These are phyloP conservation scores for Trididemnum clinides DNA, from an alignment of 23 tunicate species.

Conservation along the genomic window DNA sequence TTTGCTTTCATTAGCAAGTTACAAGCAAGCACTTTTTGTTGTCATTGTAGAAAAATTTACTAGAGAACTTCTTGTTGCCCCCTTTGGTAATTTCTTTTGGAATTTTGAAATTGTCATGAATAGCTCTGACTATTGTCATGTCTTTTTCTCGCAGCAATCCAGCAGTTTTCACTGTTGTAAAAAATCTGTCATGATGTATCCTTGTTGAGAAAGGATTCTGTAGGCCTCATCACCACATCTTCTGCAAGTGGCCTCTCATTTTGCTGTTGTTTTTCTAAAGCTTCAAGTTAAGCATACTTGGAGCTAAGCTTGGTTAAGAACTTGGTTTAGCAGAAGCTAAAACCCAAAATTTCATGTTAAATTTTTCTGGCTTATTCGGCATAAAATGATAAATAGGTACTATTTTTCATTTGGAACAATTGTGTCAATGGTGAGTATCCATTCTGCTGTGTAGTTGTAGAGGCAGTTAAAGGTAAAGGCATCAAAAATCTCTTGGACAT, in stretches of 20 bases:
- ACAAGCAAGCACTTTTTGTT: not conserved
- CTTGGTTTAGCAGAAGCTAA: no score
- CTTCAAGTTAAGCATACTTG: conserved; percentile 20
- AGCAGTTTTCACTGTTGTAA: conserved; percentile 4
- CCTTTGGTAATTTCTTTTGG: conserved; percentile 14
- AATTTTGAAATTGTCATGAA: not conserved
- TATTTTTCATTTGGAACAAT: conserved; percentile 19
- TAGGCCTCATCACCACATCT: conserved; percentile 19
- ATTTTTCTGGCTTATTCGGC: conserved; percentile 23
- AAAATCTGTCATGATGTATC: conserved; percentile 11
- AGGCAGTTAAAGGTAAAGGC: no score
- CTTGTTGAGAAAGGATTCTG: not conserved
- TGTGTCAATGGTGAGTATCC: conserved; percentile 13
- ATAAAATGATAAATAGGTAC: conserved; percentile 10
- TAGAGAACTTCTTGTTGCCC: not conserved
- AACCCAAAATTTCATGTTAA: conserved; percentile 19
- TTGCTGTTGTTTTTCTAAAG: conserved; percentile 30
- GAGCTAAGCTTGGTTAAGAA: not conserved
- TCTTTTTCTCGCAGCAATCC: not conserved
- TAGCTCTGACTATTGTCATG: not conserved
- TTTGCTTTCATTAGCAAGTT: no score
- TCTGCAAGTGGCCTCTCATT: conserved; percentile 20
- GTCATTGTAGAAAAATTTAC: conserved; percentile 16
- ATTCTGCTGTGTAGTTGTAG: conserved; percentile 9
- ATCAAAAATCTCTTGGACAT: conserved; percentile 1